Conservation (phyloP, 2,888 invertebrate genomes). For the Sinelater perroti region DNA sequence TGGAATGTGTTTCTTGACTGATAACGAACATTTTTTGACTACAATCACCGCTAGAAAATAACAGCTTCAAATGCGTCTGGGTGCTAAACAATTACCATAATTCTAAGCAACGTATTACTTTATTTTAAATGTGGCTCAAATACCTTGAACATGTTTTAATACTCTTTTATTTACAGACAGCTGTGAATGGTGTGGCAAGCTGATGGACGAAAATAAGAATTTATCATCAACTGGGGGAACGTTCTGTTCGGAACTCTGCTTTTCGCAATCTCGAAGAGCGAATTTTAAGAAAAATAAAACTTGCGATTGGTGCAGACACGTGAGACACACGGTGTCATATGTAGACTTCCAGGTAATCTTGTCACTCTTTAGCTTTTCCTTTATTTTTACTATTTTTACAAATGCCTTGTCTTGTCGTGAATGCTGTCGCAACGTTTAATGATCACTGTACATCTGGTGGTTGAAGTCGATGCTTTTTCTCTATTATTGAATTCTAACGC, state of each 20-base stretch:
- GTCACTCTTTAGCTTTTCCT: neutral
- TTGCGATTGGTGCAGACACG: constrained; percentile 93
- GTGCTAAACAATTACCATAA: no score
- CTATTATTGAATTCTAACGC: no score
- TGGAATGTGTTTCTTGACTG: no score
- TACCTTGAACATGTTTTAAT: no score
- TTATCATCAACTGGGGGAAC: constrained; percentile 61
- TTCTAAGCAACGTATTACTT: no score
- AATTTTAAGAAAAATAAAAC: constrained; percentile 91
- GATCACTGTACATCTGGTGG: no score
- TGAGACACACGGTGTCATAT: constrained; percentile 88
- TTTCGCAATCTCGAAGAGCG: constrained; percentile 87
- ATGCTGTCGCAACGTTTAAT: no score
- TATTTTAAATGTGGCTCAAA: no score
- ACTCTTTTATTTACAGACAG: constrained; percentile 69
- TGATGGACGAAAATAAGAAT: constrained; percentile 66
- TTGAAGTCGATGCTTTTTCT: no score
- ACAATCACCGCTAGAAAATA: no score
- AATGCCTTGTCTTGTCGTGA: neutral
- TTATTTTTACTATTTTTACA: neutral
- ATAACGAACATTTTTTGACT: no score
- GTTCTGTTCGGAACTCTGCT: constrained; percentile 90
- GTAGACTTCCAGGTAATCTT: constrained; percentile 75
- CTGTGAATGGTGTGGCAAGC: constrained; percentile 81
- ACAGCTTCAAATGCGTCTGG: no score